These are phyloP conservation scores for Heteromyza rotundicornis DNA, from an alignment of 2,888 invertebrate species.

Conservation along the genomic window DNA sequence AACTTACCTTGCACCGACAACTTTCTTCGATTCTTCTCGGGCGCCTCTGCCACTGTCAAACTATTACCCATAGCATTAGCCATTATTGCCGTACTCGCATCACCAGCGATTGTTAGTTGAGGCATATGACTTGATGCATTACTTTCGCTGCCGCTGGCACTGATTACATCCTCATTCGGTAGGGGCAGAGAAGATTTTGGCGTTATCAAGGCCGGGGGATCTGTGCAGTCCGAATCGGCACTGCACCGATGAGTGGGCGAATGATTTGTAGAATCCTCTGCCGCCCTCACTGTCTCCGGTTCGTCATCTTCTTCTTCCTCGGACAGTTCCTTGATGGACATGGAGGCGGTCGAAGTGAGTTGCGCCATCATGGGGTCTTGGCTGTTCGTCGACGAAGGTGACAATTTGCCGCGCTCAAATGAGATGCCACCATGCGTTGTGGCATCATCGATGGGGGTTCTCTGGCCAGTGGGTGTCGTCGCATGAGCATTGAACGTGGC, in stretches of 20 bases:
- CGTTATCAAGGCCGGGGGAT: conserved; percentile 35
- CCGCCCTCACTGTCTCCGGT: too few species aligned
- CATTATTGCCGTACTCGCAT: conserved; percentile 21
- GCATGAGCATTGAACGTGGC: conserved; percentile 9
- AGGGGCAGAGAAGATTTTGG: conserved; percentile 53
- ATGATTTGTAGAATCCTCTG: not conserved
- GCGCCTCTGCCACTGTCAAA: conserved; percentile 47
- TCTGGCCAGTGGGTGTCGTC: conserved; percentile 13
- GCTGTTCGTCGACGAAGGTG: conserved; percentile 44
- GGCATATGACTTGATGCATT: conserved; percentile 39
- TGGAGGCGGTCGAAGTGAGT: conserved; percentile 45
- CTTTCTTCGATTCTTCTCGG: conserved; percentile 56
- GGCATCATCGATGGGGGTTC: conserved; percentile 19
- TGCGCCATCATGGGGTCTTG: conserved; percentile 43
- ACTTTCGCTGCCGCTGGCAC: conserved; percentile 48
- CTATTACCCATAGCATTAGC: conserved; percentile 39
- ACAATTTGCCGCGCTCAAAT: conserved; percentile 38
- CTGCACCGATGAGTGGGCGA: conserved; percentile 38
- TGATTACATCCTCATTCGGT: conserved; percentile 46
- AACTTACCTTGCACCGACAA: conserved; percentile 61
- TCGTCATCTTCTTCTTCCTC: conserved; percentile 46
- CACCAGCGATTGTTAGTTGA: conserved; percentile 1
- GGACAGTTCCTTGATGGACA: conserved; percentile 54
- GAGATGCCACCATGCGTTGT: not conserved
- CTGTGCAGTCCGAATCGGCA: conserved; percentile 40